Base-by-base conservation (phyloP, 2,888 invertebrate species). In the Cabera pusaria region DNA sequence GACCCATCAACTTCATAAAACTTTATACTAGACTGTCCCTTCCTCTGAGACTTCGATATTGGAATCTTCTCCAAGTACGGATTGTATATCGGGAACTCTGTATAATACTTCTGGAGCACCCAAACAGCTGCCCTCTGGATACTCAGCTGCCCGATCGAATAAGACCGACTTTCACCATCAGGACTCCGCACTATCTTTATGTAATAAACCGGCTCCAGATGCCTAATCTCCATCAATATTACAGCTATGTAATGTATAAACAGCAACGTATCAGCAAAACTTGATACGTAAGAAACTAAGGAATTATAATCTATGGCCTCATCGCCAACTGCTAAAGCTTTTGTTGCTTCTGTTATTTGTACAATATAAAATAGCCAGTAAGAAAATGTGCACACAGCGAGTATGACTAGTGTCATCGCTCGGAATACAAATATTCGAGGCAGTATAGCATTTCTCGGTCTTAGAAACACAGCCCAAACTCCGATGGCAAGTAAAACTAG, bases 281-380 rank as follows among this genome's bases (percentile, higher is more conserved):
- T 97, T 9, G 96, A 95, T 12, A 98, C 97, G 68, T 97, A 99
- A 33, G 95, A 94, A 11, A 99, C 98, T 65, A 98, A 90, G 9
- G 95, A 94, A 72, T 95, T 95, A 73, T 97, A 98, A 72, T 96
- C 94, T 21, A 93, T 91, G 5, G 94, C 94, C 77, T 94, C 93
- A 64, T 95, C 95, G 0, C 94, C 94, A 33, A 94, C 93, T 0
- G 94, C 93, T 3, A 95, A 92, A 34, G 95, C 95, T 76, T 94
- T 93, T 0, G 95, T 93, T 7, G 94, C 93, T 75, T 95, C 95
- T 0, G 94, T 94, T 34, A 94, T 92, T 81, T 98, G 96, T 29
- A 98, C 98, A 61, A 97, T 94, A 76, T 98, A 99, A 84, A 99
- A 99, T 7, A 99, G 90, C 99, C 99, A 99, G 85, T 97, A 99